A percentile compares a stretch with the other conserved stretches of the same genome.
Evolutionary conservation across 1,140 invertebrate species (phyloP).

Genomic region (Uloborus diversus): DNA sequence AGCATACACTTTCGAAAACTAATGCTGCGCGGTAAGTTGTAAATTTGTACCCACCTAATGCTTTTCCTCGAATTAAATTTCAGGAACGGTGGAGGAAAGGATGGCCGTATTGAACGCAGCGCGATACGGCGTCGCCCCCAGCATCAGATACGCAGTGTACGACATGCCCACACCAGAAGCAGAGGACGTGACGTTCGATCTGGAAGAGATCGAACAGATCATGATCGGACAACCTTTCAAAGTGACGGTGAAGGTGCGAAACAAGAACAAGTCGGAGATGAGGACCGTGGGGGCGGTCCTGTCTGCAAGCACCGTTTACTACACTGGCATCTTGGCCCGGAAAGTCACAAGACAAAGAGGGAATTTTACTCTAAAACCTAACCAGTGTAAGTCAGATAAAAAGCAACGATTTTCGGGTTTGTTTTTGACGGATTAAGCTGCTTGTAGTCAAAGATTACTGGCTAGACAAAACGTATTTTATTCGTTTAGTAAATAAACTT

Average conservation of each 20-base stretch:
- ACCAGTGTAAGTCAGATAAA: slow-evolving; percentile 55
- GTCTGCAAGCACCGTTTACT: slow-evolving; percentile 76
- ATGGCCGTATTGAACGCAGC: slow-evolving; percentile 81
- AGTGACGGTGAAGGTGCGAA: slow-evolving; percentile 58
- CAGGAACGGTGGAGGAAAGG: slow-evolving; percentile 74
- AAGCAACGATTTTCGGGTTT: too few species aligned
- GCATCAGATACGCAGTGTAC: slow-evolving; percentile 63
- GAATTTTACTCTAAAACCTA: slow-evolving; percentile 55
- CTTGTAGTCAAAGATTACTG: too few species aligned
- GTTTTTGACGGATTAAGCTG: too few species aligned
- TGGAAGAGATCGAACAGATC: slow-evolving; percentile 84
- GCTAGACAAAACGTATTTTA: too few species aligned
- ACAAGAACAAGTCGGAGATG: slow-evolving; percentile 68
- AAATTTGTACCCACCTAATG: too few species aligned
- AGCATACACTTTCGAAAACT: too few species aligned
- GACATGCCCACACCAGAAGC: slow-evolving; percentile 68
- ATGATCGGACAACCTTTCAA: slow-evolving; percentile 83
- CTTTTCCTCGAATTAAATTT: too few species aligned
- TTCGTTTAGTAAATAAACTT: too few species aligned
- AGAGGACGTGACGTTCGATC: slow-evolving; percentile 87
- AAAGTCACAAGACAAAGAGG: slow-evolving; percentile 75
- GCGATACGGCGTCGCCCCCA: slow-evolving; percentile 26
- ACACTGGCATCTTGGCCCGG: slow-evolving; percentile 77
- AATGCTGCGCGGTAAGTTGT: too few species aligned
- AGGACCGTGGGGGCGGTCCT: slow-evolving; percentile 74